These are phyloP conservation scores for Lophura nycthemera DNA, from an alignment of 2,113 vertebrate species.

Conservation along the genomic window DNA sequence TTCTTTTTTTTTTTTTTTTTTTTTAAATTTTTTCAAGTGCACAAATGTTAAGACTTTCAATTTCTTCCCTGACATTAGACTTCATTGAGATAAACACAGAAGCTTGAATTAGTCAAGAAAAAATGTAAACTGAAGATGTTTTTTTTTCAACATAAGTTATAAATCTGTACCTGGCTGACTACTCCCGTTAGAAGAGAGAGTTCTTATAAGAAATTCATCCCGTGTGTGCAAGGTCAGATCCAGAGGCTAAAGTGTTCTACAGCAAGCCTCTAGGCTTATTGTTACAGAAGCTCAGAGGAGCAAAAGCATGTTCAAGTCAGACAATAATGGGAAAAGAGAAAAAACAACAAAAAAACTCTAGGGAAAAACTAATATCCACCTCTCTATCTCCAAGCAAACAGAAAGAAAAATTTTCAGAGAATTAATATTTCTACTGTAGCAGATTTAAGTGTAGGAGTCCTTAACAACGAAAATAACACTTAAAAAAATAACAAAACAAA, in stretches of 20 bases:
- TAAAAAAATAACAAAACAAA: background rate
- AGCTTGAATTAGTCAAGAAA: background rate
- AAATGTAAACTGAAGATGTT: background rate
- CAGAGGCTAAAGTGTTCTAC: slow-evolving; percentile 35
- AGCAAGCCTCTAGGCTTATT: slow-evolving; percentile 12
- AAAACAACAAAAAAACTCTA: background rate
- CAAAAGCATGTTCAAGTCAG: background rate
- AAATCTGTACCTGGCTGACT: background rate
- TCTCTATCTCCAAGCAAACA: background rate
- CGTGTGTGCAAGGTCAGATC: background rate
- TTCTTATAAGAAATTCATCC: slow-evolving; percentile 35
- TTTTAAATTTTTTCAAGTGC: background rate
- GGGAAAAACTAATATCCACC: background rate
- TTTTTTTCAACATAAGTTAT: background rate
- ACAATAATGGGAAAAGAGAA: slow-evolving; percentile 6
- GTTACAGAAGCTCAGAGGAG: slow-evolving; percentile 28
- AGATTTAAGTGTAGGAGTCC: background rate
- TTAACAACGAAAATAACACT: background rate
- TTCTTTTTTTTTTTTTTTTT: background rate
- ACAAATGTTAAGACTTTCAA: background rate
- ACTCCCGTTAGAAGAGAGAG: background rate
- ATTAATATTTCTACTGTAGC: background rate
- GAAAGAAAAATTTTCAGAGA: background rate
- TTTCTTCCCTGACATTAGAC: background rate
- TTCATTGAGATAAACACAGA: background rate